These are phyloP conservation scores for Pocillopora damicornis DNA, from an alignment of 64 coral and sea anemone species.

Conservation along the genomic window DNA sequence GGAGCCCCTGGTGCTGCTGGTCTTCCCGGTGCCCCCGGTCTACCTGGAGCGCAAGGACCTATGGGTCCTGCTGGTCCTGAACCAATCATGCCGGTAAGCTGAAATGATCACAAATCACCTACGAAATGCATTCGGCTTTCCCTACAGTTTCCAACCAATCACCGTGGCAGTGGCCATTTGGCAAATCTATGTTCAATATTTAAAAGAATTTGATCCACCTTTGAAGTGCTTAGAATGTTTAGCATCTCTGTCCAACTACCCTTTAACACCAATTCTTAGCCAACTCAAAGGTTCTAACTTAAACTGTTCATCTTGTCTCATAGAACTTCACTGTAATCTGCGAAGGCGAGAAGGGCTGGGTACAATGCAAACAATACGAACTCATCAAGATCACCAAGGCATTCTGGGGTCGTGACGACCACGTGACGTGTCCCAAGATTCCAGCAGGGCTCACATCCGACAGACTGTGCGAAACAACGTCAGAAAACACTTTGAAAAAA, in stretches of 20 bases:
- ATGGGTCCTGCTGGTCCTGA: slow-evolving; percentile 83
- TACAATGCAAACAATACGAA: slow-evolving; percentile 99
- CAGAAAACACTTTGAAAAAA: slow-evolving; percentile 76
- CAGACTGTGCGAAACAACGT: slow-evolving; percentile 80
- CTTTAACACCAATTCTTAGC: not conserved
- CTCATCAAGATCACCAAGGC: slow-evolving; percentile 96
- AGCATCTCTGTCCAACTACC: not conserved
- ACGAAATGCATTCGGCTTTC: no score
- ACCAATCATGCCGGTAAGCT: slow-evolving; percentile 97
- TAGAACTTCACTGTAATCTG: slow-evolving; percentile 99
- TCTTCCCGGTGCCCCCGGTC: slow-evolving; percentile 96
- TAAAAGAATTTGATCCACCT: no score
- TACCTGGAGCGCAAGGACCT: slow-evolving; percentile 84
- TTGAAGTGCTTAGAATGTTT: no score
- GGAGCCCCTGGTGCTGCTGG: slow-evolving; percentile 97
- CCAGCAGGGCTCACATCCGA: slow-evolving; percentile 80
- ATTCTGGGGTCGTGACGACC: slow-evolving; percentile 99
- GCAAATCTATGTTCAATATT: no score
- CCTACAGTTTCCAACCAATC: no score
- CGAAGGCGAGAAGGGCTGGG: slow-evolving; percentile 99
- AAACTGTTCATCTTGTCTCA: not conserved
- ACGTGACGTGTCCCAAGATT: slow-evolving; percentile 97
- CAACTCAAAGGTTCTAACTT: not conserved
- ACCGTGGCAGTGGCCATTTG: no score
- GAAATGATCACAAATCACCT: no score